phyloP scores from a whole-genome alignment of 2,888 invertebrate genomes.

The Magallana nippona region DNA sequence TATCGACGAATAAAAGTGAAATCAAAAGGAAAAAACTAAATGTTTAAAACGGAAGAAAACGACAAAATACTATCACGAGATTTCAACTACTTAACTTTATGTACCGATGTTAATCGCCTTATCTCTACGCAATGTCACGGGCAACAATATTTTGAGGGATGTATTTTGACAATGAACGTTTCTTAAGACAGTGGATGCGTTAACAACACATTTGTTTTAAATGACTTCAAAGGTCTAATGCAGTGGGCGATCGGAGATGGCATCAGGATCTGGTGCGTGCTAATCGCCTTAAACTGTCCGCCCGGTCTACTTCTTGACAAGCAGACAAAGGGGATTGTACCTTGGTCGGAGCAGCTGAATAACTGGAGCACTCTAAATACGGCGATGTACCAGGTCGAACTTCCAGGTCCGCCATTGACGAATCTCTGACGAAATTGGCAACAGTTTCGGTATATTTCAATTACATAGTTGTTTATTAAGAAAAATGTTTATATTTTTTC shows the following conservation, averaged over 20 bases:
- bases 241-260: constrained; percentile 6
- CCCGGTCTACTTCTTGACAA: constrained; percentile 19
- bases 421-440: not conserved
- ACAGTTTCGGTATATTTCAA: not conserved
- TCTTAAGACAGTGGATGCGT: not conserved
- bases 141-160: not conserved
- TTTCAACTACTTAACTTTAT: too few relatives aligned
- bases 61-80: too few relatives aligned
- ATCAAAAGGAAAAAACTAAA: too few relatives aligned
- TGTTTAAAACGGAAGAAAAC: too few relatives aligned
- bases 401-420: not conserved
- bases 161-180: not conserved
- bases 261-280: not conserved
- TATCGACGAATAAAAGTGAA: too few relatives aligned
- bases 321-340: constrained; percentile 27
- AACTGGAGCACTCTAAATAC: not conserved
- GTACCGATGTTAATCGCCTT: too few relatives aligned
- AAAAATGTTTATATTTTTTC: not conserved
- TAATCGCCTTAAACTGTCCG: constrained; percentile 5
- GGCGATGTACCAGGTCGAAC: not conserved
- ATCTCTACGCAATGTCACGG: too few relatives aligned
- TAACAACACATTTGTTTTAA: not conserved
- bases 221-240: not conserved
- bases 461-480: not conserved
- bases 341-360: constrained; percentile 17